Evolutionary conservation across 2,113 vertebrate genomes (phyloP), one percentile per base, ranked within the genome.

Genomic region (Psephotus haematonotus): DNA sequence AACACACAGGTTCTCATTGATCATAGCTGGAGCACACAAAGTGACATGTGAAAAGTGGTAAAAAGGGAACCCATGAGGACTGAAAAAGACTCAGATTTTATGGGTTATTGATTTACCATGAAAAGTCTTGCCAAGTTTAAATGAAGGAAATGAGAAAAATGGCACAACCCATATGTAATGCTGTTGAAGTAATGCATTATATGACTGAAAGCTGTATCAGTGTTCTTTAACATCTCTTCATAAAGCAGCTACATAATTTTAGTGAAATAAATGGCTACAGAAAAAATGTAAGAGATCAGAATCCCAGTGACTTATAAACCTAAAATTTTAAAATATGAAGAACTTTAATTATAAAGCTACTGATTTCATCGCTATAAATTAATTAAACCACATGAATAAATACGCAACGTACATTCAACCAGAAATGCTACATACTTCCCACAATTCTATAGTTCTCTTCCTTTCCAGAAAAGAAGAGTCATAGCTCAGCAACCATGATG

Each of bases 91-190:
- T 87, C 14, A 60, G 67, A 79, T 86, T 79, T 82, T 92, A 64
- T 79, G 71, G 24, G 88, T 93, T 93, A 92, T 75, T 94, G 88
- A 96, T 96, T 94, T 88, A 90, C 88, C 72, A 76, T 64, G 60
- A 83, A 65, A 10, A 75, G 11, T 68, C 80, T 84, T 93, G 88
- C 80, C 86, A 96, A 88, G 72, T 46, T 94, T 68, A 92, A 88
- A 86, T 44, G 82, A 93, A 94, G 28, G 65, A 86, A 93, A 95
- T 57, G 39, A 92, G 62, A 90, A 92, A 95, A 90, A 92, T 64
- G n/a, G 50, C 68, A 86, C 47, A 88, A 88, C 18, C 19, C 3
- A 5, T 2, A 31, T 67, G 33, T 62, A 83, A 93, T 47, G 69
- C 5, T 87, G 24, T 80, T 53, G 82, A 91, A 18, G 28, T 74